Conservation (phyloP, 1,140 invertebrate genomes). For the Heliconius eleuchia region DNA sequence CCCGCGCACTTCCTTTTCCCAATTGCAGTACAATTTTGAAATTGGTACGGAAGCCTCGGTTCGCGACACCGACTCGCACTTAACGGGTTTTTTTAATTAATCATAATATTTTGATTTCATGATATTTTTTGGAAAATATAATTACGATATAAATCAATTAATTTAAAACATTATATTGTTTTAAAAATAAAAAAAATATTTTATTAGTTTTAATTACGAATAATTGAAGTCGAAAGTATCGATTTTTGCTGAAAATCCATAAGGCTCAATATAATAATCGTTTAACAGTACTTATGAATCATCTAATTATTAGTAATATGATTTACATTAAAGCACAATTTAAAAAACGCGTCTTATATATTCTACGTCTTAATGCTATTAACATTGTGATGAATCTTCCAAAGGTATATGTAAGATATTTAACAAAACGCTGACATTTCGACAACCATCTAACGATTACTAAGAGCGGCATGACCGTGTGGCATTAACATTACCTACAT, state of each 20-base stretch:
- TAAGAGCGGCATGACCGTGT: constrained; percentile 51
- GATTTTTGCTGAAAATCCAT: neutral
- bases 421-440: constrained; percentile 64
- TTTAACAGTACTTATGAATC: neutral
- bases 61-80: no score
- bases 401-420: constrained; percentile 52
- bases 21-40: no score
- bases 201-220: neutral
- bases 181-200: neutral
- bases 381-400: constrained; percentile 43
- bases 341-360: constrained; percentile 22
- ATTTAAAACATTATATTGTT: neutral
- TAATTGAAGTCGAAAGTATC: neutral
- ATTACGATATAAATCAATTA: neutral
- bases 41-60: no score
- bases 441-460: constrained; percentile 53
- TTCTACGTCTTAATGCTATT: constrained; percentile 30
- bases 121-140: neutral
- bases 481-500: constrained; percentile 65
- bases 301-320: neutral
- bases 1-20: no score
- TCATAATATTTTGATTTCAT: no score
- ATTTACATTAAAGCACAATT: neutral
- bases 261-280: neutral
- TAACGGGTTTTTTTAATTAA: no score